These are phyloP conservation scores for Emydura subglobosa DNA, from an alignment of 2,113 vertebrate genomes.

Conservation along the genomic window DNA sequence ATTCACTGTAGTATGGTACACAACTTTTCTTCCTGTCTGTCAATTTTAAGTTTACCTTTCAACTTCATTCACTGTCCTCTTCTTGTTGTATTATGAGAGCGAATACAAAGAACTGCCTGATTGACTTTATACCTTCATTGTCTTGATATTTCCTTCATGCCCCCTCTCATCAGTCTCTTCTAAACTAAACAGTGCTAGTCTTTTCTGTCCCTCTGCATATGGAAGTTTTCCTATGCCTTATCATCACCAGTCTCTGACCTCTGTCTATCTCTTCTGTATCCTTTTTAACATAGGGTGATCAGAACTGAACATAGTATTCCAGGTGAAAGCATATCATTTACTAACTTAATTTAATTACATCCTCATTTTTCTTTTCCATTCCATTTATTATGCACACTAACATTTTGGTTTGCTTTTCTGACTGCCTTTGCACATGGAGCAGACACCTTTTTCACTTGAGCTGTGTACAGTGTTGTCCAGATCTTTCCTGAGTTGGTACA, in stretches of 20 bases:
- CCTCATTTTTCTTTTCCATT: not conserved
- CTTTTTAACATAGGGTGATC: slow-evolving; percentile 33
- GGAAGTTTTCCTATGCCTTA: not conserved
- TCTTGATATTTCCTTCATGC: not conserved
- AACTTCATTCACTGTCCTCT: slow-evolving; percentile 47
- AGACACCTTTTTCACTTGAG: not conserved
- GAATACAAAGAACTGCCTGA: not conserved
- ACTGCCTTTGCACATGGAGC: not conserved
- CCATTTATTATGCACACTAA: slow-evolving; percentile 10
- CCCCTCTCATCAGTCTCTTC: not conserved
- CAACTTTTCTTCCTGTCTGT: slow-evolving; percentile 26
- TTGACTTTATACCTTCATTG: not conserved
- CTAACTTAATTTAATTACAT: not conserved
- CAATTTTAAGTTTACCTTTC: slow-evolving; percentile 69
- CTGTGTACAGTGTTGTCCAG: not conserved
- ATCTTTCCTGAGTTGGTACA: not conserved
- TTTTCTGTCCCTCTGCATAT: not conserved
- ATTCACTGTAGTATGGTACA: not conserved
- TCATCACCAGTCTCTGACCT: not conserved
- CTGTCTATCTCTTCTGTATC: not conserved
- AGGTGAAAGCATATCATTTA: not conserved
- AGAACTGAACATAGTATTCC: not conserved
- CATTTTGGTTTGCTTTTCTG: not conserved
- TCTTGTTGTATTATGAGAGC: slow-evolving; percentile 45
- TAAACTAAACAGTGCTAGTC: not conserved